These are phyloP conservation scores for Notamacropus eugenii DNA, from an alignment of 2,797 vertebrate genomes.

Conservation along the genomic window DNA sequence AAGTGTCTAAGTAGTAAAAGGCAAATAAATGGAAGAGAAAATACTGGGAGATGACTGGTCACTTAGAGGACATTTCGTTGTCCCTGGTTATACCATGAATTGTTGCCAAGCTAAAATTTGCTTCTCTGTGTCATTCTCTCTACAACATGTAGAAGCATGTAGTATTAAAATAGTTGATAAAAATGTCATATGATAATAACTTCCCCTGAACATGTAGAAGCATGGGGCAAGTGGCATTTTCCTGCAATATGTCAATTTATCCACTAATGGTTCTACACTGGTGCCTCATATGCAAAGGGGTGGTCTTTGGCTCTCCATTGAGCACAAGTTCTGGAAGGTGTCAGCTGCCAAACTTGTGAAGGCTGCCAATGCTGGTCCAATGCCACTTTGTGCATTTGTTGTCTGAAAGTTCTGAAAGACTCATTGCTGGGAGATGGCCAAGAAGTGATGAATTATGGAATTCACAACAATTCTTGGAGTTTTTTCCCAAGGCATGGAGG, in stretches of 20 bases:
- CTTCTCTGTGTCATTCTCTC: not conserved
- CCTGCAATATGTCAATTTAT: not conserved
- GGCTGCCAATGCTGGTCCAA: not conserved
- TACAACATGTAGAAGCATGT: not conserved
- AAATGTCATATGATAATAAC: no score
- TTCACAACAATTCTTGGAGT: not conserved
- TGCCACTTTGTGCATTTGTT: not conserved
- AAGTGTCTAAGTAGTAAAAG: not conserved
- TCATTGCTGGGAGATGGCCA: not conserved
- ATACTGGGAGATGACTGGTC: not conserved
- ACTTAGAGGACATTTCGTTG: not conserved
- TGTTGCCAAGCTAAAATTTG: not conserved
- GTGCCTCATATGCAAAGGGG: not conserved
- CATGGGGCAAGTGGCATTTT: not conserved
- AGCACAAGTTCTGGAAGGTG: not conserved
- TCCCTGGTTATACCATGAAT: not conserved
- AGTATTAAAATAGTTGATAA: no score
- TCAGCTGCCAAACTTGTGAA: not conserved
- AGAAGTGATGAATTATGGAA: not conserved
- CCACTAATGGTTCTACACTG: not conserved
- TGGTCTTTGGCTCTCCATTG: not conserved
- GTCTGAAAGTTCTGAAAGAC: not conserved
- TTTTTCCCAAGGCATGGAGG: not conserved
- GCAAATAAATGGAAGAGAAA: not conserved
- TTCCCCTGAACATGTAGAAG: not conserved